Base-by-base conservation (phyloP, 2,888 invertebrate species). In the Andricus quercusramuli region DNA sequence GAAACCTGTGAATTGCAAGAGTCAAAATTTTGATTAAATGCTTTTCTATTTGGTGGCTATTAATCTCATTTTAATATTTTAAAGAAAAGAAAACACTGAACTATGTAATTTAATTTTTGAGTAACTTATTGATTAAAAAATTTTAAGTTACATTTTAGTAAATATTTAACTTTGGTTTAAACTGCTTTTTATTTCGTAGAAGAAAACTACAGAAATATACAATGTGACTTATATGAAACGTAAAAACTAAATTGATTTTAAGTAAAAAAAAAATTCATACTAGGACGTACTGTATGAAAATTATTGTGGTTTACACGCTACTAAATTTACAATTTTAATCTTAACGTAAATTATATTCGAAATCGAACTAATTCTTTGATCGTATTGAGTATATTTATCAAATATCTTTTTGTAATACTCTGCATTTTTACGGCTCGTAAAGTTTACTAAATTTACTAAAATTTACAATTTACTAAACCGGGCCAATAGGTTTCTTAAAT, bases 171-270 rank as follows among this genome's bases (percentile, higher is more conserved):
- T 37, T 37, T 37, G 37, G 37, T 44, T 44, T 44, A 15, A 44
- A 44, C 44, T 44, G 44, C 15, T 44, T 44, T 15, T 74, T 74
- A 74, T 74, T 74, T 32, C 32, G n/a, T 20, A 47, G 25, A 62
- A 74, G 11, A 70, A 70, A 70, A 70, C 47, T 44, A 29, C 22
- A 47, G 44, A 44, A 68, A 51, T 67, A 22, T 67, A 70, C 44
- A 51, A 74, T 37, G 44, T 29, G 2, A 62, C 2, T 68, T 47
- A 41, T 68, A 56, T 56, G 13, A 20, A 32, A 56, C 13, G 56
- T 74, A 56, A 11, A 67, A 9, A n/a, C 41, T n/a, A 37, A 67
- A 41, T 37, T n/a, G n/a, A 29, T 25, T 29, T n/a, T 0, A 8
- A 47, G 29, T 25, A 17, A n/a, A 74, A 11, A 13, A 51, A 9